These are phyloP conservation scores for Sebastes paucispinis DNA, from an alignment of 2,797 vertebrate genomes.

Conservation along the genomic window DNA sequence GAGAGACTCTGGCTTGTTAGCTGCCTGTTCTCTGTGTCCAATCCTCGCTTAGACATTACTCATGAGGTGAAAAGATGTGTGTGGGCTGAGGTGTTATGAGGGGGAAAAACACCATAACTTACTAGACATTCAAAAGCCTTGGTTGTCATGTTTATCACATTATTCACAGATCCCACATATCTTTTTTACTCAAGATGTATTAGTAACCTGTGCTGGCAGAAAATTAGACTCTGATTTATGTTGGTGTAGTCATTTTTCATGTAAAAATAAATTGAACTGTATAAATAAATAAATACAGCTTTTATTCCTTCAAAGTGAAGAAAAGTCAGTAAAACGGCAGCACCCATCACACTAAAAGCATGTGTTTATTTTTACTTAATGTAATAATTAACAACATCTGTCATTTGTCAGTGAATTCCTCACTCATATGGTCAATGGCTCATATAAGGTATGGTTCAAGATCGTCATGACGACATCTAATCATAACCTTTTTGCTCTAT, in stretches of 20 bases:
- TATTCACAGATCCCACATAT: neutral
- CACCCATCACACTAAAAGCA: neutral
- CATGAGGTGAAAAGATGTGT: neutral
- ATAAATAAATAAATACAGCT: neutral
- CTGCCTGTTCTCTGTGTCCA: neutral
- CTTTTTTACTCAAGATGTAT: neutral
- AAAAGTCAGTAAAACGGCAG: neutral
- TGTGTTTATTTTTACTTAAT: neutral
- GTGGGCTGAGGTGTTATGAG: too few species aligned
- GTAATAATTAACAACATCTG: neutral
- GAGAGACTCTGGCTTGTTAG: neutral
- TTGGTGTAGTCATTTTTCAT: neutral
- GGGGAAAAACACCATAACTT: neutral
- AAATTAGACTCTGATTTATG: conserved; percentile 8
- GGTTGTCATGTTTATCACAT: neutral
- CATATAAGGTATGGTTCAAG: neutral
- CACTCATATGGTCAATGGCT: neutral
- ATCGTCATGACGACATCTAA: neutral
- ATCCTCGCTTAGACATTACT: neutral
- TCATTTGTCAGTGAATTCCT: neutral
- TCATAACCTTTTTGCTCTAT: neutral
- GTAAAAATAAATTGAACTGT: neutral
- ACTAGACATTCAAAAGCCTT: conserved; percentile 1
- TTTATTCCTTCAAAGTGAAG: neutral
- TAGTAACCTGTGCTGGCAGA: neutral